phyloP scores from a whole-genome alignment of 2,888 invertebrate genomes.

The Drosophila prolongata region DNA sequence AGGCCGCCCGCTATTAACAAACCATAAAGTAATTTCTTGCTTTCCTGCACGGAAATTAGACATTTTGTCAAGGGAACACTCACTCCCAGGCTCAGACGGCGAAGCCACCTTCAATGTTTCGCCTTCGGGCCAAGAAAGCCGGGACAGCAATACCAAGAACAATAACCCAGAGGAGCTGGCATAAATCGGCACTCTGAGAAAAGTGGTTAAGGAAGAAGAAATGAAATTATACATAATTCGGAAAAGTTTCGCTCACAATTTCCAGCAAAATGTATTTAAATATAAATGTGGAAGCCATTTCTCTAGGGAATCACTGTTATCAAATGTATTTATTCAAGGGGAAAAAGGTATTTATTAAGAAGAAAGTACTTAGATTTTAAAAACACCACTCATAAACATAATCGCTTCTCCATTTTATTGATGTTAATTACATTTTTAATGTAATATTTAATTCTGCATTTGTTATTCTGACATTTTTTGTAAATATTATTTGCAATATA shows the following conservation, averaged over 20 bases:
- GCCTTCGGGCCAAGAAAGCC: conserved; percentile 24
- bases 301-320: not conserved
- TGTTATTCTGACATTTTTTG: no score
- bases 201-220: not conserved
- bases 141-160: conserved; percentile 62
- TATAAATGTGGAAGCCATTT: not conserved
- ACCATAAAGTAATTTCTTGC: conserved; percentile 81
- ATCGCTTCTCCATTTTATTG: no score
- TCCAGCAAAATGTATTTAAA: not conserved
- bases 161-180: conserved; percentile 41
- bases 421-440: no score
- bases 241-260: not conserved
- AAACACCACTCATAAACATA: no score
- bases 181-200: conserved; percentile 2
- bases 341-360: no score
- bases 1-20: conserved; percentile 78
- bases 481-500: no score
- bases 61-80: conserved; percentile 79
- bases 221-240: not conserved
- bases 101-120: conserved; percentile 23
- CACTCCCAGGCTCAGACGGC: not conserved
- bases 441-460: no score
- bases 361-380: no score
- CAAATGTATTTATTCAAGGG: not conserved
- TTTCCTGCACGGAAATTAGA: conserved; percentile 80